phyloP scores from a whole-genome alignment of 2,797 vertebrate species.

The Sebastes kiyomatsui region DNA sequence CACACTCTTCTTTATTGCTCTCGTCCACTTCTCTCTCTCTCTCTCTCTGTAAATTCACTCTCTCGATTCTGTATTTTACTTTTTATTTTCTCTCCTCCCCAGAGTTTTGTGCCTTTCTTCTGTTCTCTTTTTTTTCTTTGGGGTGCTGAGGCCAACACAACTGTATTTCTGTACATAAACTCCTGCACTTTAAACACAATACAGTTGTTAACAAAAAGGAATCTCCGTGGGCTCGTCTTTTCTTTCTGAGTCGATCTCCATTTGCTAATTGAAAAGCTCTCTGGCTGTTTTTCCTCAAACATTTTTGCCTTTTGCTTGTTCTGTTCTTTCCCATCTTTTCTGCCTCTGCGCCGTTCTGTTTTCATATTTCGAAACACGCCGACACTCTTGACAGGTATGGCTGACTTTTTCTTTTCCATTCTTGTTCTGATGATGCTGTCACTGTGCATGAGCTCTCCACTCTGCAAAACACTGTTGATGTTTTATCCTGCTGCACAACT shows the following conservation, averaged over 20 bases:
- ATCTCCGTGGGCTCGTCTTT: slow-evolving; percentile 62
- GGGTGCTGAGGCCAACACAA: slow-evolving; percentile 80
- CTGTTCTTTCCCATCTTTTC: slow-evolving; percentile 41
- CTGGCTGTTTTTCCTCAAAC: slow-evolving; percentile 12
- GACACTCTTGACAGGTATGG: slow-evolving; percentile 68
- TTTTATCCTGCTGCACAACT: background rate
- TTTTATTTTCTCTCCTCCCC: slow-evolving; percentile 75
- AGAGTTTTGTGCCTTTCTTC: slow-evolving; percentile 88
- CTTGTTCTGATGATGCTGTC: slow-evolving; percentile 29
- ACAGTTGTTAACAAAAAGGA: slow-evolving; percentile 74
- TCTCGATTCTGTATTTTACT: slow-evolving; percentile 45
- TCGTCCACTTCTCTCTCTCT: slow-evolving; percentile 21
- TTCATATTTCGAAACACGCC: slow-evolving; percentile 56
- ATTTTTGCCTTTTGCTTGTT: slow-evolving; percentile 29
- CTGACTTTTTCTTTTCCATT: slow-evolving; percentile 44
- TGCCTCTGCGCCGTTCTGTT: slow-evolving; percentile 44
- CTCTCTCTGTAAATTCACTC: slow-evolving; percentile 37
- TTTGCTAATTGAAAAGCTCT: background rate
- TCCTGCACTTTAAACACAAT: slow-evolving; percentile 91
- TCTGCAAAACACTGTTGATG: background rate
- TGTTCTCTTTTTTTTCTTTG: slow-evolving; percentile 81
- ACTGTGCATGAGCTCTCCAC: slow-evolving; percentile 17
- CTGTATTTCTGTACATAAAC: slow-evolving; percentile 89
- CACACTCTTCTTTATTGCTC: slow-evolving; percentile 1
- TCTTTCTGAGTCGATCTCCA: slow-evolving; percentile 47